Evolutionary conservation across 2,797 vertebrate genomes (phyloP).

Genomic region (Capromys pilorides): DNA sequence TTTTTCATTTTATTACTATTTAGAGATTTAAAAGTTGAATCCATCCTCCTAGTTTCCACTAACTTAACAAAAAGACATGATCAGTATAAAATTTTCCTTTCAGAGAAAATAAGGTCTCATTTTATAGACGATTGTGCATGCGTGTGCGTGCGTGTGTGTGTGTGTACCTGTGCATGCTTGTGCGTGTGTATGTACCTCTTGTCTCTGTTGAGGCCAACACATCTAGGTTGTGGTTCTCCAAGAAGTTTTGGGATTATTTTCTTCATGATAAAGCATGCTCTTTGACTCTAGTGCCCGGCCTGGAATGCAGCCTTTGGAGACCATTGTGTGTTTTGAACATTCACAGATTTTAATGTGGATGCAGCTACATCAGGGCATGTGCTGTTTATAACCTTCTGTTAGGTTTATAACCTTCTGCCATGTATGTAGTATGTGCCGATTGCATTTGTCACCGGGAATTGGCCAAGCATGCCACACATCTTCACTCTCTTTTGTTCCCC

Average conservation of each 20-base stretch:
- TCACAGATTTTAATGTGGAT: constrained; percentile 25
- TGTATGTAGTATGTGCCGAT: background rate
- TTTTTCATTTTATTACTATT: constrained; percentile 27
- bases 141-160: constrained; percentile 42
- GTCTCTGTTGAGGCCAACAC: background rate
- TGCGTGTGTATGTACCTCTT: background rate
- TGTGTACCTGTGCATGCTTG: background rate
- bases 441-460: accelerated
- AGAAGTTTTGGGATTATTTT: background rate
- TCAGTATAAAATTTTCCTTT: constrained; percentile 66
- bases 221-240: background rate
- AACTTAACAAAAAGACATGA: constrained; percentile 58
- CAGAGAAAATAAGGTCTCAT: constrained; percentile 72
- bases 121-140: constrained; percentile 71
- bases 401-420: background rate
- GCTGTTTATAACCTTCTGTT: background rate
- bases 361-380: background rate
- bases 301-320: background rate
- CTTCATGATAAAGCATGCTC: constrained; percentile 38
- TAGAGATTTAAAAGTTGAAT: constrained; percentile 51
- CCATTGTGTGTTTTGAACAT: background rate
- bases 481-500: background rate
- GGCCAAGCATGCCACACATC: background rate
- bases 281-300: background rate
- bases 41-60: background rate